Evolutionary conservation across 2,888 invertebrate genomes (phyloP).

Genomic region (Noctua janthe): DNA sequence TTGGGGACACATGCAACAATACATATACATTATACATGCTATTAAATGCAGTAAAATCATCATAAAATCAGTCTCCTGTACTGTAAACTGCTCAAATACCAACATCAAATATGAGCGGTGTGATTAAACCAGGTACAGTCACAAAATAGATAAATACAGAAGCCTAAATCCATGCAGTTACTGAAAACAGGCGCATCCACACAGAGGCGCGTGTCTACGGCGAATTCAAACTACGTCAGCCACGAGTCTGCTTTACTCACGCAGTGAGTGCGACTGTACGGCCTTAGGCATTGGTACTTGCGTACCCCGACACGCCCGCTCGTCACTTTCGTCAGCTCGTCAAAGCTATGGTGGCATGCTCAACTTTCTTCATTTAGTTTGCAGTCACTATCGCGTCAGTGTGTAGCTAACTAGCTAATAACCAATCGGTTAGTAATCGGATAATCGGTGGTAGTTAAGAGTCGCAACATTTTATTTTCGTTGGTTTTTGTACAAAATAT

Average conservation of each 20-base stretch:
- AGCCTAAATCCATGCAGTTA: background rate
- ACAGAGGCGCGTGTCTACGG: background rate
- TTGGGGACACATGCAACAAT: background rate
- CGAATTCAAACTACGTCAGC: background rate
- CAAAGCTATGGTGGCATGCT: too few species aligned
- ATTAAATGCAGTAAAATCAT: slow-evolving; percentile 26
- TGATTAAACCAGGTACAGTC: slow-evolving; percentile 38
- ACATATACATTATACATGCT: background rate
- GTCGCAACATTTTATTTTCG: too few species aligned
- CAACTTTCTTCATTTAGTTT: too few species aligned
- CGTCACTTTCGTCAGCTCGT: too few species aligned
- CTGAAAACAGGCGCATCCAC: background rate
- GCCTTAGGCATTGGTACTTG: too few species aligned
- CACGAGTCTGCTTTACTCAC: background rate
- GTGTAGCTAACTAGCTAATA: too few species aligned
- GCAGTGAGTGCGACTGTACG: background rate
- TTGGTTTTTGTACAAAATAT: too few species aligned
- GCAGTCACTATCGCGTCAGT: too few species aligned
- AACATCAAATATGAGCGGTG: slow-evolving; percentile 55
- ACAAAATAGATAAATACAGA: background rate
- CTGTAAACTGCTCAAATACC: slow-evolving; percentile 39
- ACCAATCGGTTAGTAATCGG: too few species aligned
- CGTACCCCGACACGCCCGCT: too few species aligned
- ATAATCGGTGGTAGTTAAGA: too few species aligned
- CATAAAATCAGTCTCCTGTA: slow-evolving; percentile 26